Evolutionary conservation across 2,888 invertebrate species (phyloP).

Genomic region (Hyalella azteca): DNA sequence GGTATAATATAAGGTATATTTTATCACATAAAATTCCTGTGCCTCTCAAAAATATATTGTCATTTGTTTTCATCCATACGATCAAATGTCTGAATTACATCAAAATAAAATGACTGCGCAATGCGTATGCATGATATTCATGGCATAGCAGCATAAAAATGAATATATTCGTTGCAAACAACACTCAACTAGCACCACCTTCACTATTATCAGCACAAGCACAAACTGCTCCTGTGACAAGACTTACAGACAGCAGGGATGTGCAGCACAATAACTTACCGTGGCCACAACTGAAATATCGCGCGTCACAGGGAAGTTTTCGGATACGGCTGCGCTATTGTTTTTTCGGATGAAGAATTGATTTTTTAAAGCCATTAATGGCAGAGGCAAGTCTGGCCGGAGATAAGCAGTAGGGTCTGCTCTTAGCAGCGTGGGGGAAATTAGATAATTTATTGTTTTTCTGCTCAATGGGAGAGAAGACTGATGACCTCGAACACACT

Average conservation of each 20-base stretch:
- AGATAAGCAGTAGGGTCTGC: conserved; percentile 8
- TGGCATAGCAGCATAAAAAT: background rate
- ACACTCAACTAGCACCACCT: background rate
- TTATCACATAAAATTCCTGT: no score
- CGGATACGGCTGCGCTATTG: conserved; percentile 17
- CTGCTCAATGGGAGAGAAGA: conserved; percentile 10
- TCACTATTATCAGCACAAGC: background rate
- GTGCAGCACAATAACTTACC: background rate
- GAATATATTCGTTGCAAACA: no score
- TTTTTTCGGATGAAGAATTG: conserved; percentile 25
- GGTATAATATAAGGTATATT: no score
- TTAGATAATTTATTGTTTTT: conserved; percentile 33
- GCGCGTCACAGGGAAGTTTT: background rate
- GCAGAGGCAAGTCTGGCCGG: conserved; percentile 20
- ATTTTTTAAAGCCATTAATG: conserved; percentile 32
- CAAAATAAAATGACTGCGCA: no score
- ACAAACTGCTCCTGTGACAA: background rate
- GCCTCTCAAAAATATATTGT: no score
- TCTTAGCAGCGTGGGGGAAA: background rate
- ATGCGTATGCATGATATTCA: no score
- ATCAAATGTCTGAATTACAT: no score
- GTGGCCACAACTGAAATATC: conserved; percentile 2
- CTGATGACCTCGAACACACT: background rate
- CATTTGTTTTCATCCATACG: no score
- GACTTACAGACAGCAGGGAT: background rate